Conservation (phyloP, 2,113 vertebrate genomes). For the Neomonachus schauinslandi region DNA sequence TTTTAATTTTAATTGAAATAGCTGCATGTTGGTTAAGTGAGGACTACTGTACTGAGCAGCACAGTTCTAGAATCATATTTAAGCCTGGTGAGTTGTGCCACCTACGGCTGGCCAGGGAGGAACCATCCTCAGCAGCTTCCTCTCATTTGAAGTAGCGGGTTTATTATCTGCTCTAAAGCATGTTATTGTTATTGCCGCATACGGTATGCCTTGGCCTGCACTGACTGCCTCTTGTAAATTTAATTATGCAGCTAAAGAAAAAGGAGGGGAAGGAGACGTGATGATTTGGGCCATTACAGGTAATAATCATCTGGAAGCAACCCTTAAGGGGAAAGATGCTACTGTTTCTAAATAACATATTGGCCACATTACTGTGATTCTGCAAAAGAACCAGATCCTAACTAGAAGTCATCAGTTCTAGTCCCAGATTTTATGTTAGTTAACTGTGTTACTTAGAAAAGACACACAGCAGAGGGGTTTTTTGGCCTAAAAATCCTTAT, state of each 20-base stretch:
- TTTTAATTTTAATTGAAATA: not conserved
- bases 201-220: not conserved
- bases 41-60: not conserved
- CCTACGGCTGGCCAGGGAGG: not conserved
- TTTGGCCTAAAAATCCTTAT: not conserved
- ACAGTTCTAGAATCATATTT: not conserved
- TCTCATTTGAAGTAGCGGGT: not conserved
- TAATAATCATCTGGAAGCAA: not conserved
- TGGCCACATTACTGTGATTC: not conserved
- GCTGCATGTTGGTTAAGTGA: not conserved
- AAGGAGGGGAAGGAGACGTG: not conserved
- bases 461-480: not conserved
- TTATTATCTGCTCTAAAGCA: not conserved
- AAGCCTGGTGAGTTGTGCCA: not conserved
- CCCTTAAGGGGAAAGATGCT: not conserved
- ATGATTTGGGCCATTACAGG: not conserved
- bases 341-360: not conserved
- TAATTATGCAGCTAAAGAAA: slow-evolving; percentile 41
- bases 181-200: not conserved
- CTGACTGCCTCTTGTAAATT: not conserved
- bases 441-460: not conserved
- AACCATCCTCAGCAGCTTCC: not conserved
- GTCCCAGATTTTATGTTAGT: not conserved
- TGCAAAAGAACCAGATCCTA: not conserved
- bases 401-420: not conserved